Evolutionary conservation across 1,140 invertebrate genomes (phyloP).

Genomic region (Venustaconcha ellipsiformis): DNA sequence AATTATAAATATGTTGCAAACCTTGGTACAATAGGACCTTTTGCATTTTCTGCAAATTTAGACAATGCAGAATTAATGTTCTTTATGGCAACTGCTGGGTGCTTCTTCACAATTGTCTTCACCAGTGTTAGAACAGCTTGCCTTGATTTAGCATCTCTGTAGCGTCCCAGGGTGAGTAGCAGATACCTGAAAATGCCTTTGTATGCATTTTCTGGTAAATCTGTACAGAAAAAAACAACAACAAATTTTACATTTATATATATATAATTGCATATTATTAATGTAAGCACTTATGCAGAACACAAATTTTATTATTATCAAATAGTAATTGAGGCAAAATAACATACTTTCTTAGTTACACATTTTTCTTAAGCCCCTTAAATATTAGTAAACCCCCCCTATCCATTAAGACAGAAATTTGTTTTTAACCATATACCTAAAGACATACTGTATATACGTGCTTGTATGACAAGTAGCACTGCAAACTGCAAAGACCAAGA

Average conservation of each 20-base stretch:
- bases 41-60: constrained; percentile 75
- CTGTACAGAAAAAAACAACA: constrained; percentile 70
- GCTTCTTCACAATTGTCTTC: constrained; percentile 73
- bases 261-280: no score
- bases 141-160: constrained; percentile 82
- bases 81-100: constrained; percentile 79
- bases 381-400: no score
- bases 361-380: no score
- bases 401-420: no score
- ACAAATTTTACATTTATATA: background rate
- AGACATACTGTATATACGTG: no score
- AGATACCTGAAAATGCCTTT: constrained; percentile 82
- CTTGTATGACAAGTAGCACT: no score
- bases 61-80: constrained; percentile 75
- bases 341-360: no score
- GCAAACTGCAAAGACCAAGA: no score
- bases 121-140: constrained; percentile 79
- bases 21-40: background rate
- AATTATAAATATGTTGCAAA: background rate
- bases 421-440: no score
- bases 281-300: no score
- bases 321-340: no score
- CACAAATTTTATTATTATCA: no score
- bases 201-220: constrained; percentile 80
- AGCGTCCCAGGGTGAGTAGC: constrained; percentile 79